A percentile compares a stretch with the other conserved stretches of the same genome.
Evolutionary conservation across 2,888 invertebrate species (phyloP).

Genomic region (Xylophagus ater): DNA sequence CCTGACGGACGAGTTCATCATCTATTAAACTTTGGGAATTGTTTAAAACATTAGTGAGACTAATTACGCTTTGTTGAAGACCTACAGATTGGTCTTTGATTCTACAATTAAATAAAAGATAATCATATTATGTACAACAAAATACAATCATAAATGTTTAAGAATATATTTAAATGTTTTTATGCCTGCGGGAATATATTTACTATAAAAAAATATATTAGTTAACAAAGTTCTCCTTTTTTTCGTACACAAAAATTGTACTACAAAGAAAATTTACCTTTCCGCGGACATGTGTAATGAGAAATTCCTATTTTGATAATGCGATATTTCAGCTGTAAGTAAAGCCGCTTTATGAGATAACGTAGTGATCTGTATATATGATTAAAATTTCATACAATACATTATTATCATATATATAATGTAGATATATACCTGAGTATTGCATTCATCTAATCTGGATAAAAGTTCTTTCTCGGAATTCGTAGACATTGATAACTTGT

Average conservation of each 20-base stretch:
- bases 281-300: slow-evolving; percentile 11
- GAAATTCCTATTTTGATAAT: slow-evolving; percentile 15
- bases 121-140: background rate
- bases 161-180: background rate
- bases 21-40: slow-evolving; percentile 4
- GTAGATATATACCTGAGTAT: slow-evolving; percentile 9
- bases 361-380: slow-evolving; percentile 13
- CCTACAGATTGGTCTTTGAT: background rate
- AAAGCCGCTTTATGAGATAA: slow-evolving; percentile 15
- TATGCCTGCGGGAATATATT: background rate
- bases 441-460: slow-evolving; percentile 15
- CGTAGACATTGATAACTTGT: slow-evolving; percentile 14
- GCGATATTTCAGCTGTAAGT: slow-evolving; percentile 16
- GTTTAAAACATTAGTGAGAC: background rate
- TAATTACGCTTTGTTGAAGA: background rate
- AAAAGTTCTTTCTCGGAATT: slow-evolving; percentile 15
- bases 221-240: too few species aligned
- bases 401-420: background rate
- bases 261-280: slow-evolving; percentile 8
- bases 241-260: background rate
- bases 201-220: too few species aligned
- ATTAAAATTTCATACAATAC: background rate
- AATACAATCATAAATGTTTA: background rate
- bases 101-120: background rate
- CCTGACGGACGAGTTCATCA: slow-evolving; percentile 3